Conservation (phyloP, 2,797 vertebrate genomes). For the Anguilla marmorata region DNA sequence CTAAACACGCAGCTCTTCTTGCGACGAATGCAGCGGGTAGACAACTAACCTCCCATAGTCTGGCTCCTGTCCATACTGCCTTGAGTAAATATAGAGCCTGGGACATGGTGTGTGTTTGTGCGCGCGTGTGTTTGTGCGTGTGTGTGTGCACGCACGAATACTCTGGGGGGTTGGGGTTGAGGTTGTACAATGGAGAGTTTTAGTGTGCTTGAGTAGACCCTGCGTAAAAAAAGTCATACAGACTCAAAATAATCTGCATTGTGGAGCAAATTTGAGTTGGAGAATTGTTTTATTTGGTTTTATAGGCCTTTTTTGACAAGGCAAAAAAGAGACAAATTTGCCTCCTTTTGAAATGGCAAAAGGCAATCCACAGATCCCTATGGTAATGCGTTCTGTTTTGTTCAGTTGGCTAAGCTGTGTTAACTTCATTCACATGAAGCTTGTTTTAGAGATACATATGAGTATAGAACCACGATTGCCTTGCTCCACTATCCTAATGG, state of each 20-base stretch:
- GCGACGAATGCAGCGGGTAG: not conserved
- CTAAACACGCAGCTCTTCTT: not conserved
- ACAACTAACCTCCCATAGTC: not conserved
- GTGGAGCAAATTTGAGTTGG: not conserved
- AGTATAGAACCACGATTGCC: not conserved
- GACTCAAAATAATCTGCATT: not conserved
- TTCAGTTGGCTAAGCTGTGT: not conserved
- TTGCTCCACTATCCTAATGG: not conserved
- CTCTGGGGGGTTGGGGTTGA: not conserved
- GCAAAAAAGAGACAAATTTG: no score
- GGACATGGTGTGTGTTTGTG: slow-evolving; percentile 23
- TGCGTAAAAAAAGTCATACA: not conserved
- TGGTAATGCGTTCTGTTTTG: not conserved
- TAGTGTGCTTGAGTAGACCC: not conserved
- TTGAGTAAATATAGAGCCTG: slow-evolving; percentile 26
- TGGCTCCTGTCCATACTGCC: slow-evolving; percentile 5
- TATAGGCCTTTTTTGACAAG: no score
- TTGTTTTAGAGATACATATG: not conserved
- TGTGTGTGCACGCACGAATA: not conserved
- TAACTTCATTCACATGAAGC: not conserved
- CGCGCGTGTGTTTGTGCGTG: slow-evolving; percentile 5
- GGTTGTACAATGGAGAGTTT: not conserved
- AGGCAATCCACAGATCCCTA: no score
- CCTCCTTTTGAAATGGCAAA: no score
- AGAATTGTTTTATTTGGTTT: no score